Conservation (phyloP, 2,888 invertebrate species). For the Spialia ferax region DNA sequence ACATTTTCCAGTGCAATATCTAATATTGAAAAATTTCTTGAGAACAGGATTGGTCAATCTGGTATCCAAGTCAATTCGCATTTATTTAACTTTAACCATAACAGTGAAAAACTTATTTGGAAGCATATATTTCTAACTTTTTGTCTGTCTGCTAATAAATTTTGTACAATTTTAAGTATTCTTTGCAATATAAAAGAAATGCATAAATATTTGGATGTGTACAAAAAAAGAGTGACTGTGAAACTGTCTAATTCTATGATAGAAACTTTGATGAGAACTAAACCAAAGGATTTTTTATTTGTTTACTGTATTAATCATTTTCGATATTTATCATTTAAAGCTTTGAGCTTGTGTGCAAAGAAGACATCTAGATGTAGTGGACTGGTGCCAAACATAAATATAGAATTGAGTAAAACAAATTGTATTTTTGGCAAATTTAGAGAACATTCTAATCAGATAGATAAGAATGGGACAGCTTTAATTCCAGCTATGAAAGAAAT, state of each 20-base stretch:
- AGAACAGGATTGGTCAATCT: constrained; percentile 75
- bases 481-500: constrained; percentile 62
- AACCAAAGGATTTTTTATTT: constrained; percentile 61
- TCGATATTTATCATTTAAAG: constrained; percentile 73
- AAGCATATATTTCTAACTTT: constrained; percentile 74
- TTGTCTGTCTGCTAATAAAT: constrained; percentile 80
- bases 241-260: constrained; percentile 73
- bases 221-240: constrained; percentile 75
- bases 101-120: constrained; percentile 72
- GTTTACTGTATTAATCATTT: constrained; percentile 80
- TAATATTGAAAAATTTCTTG: constrained; percentile 69
- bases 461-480: constrained; percentile 58
- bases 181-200: constrained; percentile 66
- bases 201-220: constrained; percentile 61
- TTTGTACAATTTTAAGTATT: constrained; percentile 76
- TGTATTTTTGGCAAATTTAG: constrained; percentile 79
- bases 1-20: constrained; percentile 66
- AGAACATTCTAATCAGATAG: constrained; percentile 69
- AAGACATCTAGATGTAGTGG: constrained; percentile 69
- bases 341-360: constrained; percentile 71
- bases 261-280: constrained; percentile 63
- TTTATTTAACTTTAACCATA: constrained; percentile 73
- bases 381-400: constrained; percentile 63
- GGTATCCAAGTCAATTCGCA: constrained; percentile 76
- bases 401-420: constrained; percentile 71